phyloP scores from a whole-genome alignment of 2,888 invertebrate species.

The Coelinius sp. region DNA sequence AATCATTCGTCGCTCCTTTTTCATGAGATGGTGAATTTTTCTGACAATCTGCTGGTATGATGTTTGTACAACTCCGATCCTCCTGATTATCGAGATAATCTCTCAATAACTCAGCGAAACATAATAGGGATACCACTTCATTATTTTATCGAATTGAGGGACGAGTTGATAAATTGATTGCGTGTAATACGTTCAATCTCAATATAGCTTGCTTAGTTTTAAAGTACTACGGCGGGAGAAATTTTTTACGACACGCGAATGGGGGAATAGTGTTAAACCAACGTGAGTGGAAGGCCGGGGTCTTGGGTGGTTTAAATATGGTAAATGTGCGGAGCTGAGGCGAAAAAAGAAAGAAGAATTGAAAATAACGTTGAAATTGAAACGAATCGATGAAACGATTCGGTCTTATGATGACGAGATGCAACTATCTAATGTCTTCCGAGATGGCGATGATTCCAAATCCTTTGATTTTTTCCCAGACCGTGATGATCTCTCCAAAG shows the following conservation, averaged over 20 bases:
- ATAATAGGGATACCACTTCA: background rate
- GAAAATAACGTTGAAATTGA: background rate
- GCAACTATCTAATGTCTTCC: too few relatives aligned
- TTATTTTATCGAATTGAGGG: background rate
- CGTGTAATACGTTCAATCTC: background rate
- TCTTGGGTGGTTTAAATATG: slow-evolving; percentile 48
- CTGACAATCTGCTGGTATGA: background rate
- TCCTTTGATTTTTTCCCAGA: too few relatives aligned
- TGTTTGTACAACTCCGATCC: background rate
- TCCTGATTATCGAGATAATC: background rate
- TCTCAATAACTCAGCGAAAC: background rate
- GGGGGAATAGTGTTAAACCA: slow-evolving; percentile 51
- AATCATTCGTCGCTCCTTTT: background rate
- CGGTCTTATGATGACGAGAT: too few relatives aligned
- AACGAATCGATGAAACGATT: too few relatives aligned
- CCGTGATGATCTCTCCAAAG: too few relatives aligned
- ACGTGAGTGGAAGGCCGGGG: slow-evolving; percentile 48
- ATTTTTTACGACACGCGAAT: slow-evolving; percentile 8
- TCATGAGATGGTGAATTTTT: background rate
- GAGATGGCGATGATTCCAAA: too few relatives aligned
- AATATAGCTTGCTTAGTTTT: background rate
- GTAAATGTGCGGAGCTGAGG: background rate
- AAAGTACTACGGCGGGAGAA: background rate
- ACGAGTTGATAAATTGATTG: background rate
- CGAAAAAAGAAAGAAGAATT: slow-evolving; percentile 16